A percentile compares a stretch with the other conserved stretches of the same genome.
phyloP scores from a whole-genome alignment of 1,140 invertebrate species.

The Heliconius hermathena region DNA sequence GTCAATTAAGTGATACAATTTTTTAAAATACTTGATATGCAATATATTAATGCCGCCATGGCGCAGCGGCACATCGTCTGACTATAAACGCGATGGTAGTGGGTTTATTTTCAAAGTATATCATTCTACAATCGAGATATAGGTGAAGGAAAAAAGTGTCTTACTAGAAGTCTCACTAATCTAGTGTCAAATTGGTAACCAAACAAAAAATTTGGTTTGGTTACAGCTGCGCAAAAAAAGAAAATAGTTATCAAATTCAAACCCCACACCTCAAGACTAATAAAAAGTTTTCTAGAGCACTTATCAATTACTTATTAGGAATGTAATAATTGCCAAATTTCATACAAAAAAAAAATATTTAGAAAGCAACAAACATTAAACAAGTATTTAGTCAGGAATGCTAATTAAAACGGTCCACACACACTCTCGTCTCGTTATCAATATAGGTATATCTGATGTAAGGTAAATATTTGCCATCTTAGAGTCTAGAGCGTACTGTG shows the following conservation, averaged over 20 bases:
- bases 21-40: too few species aligned
- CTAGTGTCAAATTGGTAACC: too few species aligned
- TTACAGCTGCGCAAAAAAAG: too few species aligned
- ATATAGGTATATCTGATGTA: constrained; percentile 4
- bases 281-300: neutral
- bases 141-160: too few species aligned
- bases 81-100: too few species aligned
- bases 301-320: neutral
- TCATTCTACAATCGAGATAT: too few species aligned
- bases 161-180: too few species aligned
- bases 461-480: constrained; percentile 39
- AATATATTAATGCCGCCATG: too few species aligned
- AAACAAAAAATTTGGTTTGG: too few species aligned
- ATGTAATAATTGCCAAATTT: neutral
- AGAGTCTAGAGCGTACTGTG: constrained; percentile 28
- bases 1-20: too few species aligned
- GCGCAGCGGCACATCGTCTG: too few species aligned
- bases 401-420: constrained; percentile 3
- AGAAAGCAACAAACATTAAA: neutral
- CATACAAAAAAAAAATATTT: neutral
- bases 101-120: too few species aligned
- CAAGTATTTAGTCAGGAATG: neutral
- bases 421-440: constrained; percentile 3
- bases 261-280: neutral
- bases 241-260: neutral